A percentile compares a stretch with the other conserved stretches of the same genome.
phyloP scores from a whole-genome alignment of 1,140 invertebrate species.

The Drosophila nebulosa region DNA sequence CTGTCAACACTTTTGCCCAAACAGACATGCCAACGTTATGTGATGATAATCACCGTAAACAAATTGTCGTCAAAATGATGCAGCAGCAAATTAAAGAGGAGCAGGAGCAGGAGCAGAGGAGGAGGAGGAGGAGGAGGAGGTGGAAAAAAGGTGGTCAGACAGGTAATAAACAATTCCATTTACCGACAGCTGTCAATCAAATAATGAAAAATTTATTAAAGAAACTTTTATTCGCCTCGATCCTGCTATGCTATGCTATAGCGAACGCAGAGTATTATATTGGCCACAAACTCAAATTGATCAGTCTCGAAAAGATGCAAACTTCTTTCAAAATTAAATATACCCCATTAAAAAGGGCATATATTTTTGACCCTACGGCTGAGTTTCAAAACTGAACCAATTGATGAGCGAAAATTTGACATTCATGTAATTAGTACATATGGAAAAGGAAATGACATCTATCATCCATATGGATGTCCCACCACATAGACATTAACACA shows the following conservation, averaged over 20 bases:
- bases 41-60: slow-evolving; percentile 67
- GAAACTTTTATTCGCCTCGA: background rate
- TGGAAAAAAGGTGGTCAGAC: slow-evolving; percentile 12
- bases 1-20: slow-evolving; percentile 55
- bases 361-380: slow-evolving; percentile 27
- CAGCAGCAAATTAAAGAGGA: too few species aligned
- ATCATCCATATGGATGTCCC: slow-evolving; percentile 4
- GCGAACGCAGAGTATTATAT: background rate
- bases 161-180: slow-evolving; percentile 79
- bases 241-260: background rate
- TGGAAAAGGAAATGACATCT: slow-evolving; percentile 15
- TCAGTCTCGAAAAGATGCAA: background rate
- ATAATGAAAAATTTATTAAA: slow-evolving; percentile 76
- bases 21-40: slow-evolving; percentile 52
- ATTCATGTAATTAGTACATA: slow-evolving; percentile 75
- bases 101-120: too few species aligned
- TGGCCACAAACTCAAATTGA: background rate
- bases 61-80: background rate
- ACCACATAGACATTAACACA: slow-evolving; percentile 21
- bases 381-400: slow-evolving; percentile 5
- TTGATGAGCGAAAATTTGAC: slow-evolving; percentile 77
- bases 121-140: too few species aligned
- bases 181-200: slow-evolving; percentile 76
- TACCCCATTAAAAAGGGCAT: slow-evolving; percentile 34
- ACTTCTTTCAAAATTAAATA: background rate